Base-by-base conservation (phyloP, 1,140 invertebrate species). In the Pemphigus obesinymphae region DNA sequence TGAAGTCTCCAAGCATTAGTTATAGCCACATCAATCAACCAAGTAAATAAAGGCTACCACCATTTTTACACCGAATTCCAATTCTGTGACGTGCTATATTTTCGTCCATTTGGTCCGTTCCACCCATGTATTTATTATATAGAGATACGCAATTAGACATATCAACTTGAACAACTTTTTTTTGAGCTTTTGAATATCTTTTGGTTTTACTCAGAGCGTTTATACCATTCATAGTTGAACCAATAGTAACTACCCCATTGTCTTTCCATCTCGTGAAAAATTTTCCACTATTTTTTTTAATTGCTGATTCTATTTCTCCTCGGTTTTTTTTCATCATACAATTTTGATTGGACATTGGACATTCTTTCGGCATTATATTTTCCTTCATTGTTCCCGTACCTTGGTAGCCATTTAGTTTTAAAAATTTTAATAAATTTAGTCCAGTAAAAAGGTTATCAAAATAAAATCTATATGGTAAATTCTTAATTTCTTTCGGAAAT, bases 31-130 rank as follows among this genome's bases (percentile, higher is more conserved):
- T n/a, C n/a, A n/a, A n/a, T n/a, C n/a, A n/a, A n/a, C n/a, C n/a
- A n/a, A n/a, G n/a, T n/a, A n/a, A n/a, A n/a, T n/a, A n/a, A n/a
- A n/a, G n/a, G n/a, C n/a, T n/a, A n/a, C n/a, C n/a, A n/a, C n/a
- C n/a, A n/a, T n/a, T n/a, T n/a, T n/a, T n/a, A 48, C 45, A 48
- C 3, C 48, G 68, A 37, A 85, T 85, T 31, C 34, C 7, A 17
- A 84, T 84, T 55, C 84, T 29, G 53, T 85, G 82, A 7, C 61
- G 53, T 31, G 82, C 81, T 20, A 84, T 55, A 26, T 61, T 82
- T 50, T 83, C 75, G 82, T 85, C 83, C 43, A 83, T 83, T 23
- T 78, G 76, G 73, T 85, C 84, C 2, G 83, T 83, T 1, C 84
- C 83, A 80, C 53, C 55, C 76, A 61, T 80, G n/a, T 23, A 23